Conservation (phyloP, 2,888 invertebrate genomes). For the Eupsilia transversa region DNA sequence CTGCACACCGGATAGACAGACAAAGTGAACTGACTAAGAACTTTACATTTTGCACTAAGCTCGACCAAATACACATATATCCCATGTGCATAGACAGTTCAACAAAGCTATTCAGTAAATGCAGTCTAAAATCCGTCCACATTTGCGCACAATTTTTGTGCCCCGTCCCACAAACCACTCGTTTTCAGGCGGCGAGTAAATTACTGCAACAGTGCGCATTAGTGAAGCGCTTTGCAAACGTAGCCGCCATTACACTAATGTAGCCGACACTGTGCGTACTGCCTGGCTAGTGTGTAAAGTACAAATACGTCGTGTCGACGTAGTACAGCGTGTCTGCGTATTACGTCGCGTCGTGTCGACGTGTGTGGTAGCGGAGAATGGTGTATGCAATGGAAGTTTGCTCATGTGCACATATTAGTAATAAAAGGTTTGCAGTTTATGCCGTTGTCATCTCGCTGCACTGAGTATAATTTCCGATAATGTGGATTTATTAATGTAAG, state of each 20-base stretch:
- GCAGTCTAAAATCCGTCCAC: conserved; percentile 15
- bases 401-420: background rate
- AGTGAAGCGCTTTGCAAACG: conserved; percentile 35
- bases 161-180: background rate
- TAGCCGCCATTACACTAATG: conserved; percentile 33
- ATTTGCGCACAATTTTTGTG: conserved; percentile 16
- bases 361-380: background rate
- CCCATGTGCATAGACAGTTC: background rate
- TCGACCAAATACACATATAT: background rate
- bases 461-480: background rate
- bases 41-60: too few relatives aligned
- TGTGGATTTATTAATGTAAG: background rate
- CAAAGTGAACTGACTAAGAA: background rate
- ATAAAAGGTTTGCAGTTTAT: conserved; percentile 1
- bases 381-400: background rate
- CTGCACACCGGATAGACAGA: too few relatives aligned
- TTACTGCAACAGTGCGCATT: conserved; percentile 29
- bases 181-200: conserved; percentile 13
- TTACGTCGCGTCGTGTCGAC: background rate
- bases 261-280: conserved; percentile 1
- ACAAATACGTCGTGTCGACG: background rate
- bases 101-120: conserved; percentile 16
- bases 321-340: background rate
- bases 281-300: background rate
- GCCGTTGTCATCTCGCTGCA: background rate